Percentiles rank a stretch among this genome's conserved stretches.
Evolutionary conservation across 1,140 invertebrate species (phyloP).

Genomic region (Caenorhabditis elegans): DNA sequence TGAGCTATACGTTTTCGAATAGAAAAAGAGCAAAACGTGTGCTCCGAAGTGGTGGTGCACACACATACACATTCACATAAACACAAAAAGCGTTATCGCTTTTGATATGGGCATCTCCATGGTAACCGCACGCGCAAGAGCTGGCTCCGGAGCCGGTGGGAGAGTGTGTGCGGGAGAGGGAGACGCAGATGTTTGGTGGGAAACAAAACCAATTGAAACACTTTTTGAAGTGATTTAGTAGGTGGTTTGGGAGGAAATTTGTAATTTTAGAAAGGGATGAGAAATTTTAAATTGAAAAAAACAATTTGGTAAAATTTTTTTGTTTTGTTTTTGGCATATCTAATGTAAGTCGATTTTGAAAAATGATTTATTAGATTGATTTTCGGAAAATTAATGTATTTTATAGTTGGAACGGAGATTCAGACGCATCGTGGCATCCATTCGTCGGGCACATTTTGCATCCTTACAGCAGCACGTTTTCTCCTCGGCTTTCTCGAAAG

Average conservation of each 20-base stretch:
- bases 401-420: constrained; percentile 5
- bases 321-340: no score
- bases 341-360: no score
- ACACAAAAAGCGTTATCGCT: constrained; percentile 31
- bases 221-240: neutral
- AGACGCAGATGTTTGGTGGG: neutral
- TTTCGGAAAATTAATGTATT: neutral
- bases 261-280: no score
- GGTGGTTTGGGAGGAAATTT: neutral
- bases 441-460: neutral
- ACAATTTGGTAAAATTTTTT: no score
- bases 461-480: constrained; percentile 13
- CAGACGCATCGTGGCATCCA: constrained; percentile 7
- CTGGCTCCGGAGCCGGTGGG: neutral
- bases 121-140: neutral
- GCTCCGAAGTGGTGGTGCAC: neutral
- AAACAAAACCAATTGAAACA: constrained; percentile 13
- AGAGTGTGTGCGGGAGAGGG: neutral
- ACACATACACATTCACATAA: constrained; percentile 14
- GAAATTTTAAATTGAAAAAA: no score
- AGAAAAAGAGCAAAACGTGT: constrained; percentile 12
- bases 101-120: constrained; percentile 33
- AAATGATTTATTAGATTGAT: no score
- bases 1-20: neutral
- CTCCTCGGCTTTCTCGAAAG: neutral